phyloP scores from a whole-genome alignment of 2,888 invertebrate genomes.

The Cancer borealis region DNA sequence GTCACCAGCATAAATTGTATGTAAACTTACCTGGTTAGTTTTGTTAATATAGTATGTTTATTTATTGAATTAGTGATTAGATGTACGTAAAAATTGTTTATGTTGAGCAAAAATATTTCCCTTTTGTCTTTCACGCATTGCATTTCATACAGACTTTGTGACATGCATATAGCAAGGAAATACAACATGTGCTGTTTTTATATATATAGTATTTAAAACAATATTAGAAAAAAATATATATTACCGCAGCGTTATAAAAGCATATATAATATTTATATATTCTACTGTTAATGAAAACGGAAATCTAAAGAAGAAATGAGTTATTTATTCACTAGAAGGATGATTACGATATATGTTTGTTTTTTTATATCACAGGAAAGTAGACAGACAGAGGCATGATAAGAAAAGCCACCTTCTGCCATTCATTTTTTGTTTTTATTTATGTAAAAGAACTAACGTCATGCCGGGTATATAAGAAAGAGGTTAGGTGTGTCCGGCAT shows the following conservation, averaged over 20 bases:
- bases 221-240: not conserved
- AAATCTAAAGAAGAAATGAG: too few relatives aligned
- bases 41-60: conserved; percentile 38
- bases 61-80: conserved; percentile 3
- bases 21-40: not conserved
- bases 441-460: conserved; percentile 63
- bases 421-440: conserved; percentile 34
- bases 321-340: not conserved
- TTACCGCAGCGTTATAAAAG: too few relatives aligned
- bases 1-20: too few relatives aligned
- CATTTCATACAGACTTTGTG: too few relatives aligned
- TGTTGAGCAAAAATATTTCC: not conserved
- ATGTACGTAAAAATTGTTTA: not conserved
- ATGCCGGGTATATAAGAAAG: not conserved
- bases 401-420: not conserved
- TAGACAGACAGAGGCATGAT: not conserved
- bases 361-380: not conserved
- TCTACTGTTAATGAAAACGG: too few relatives aligned
- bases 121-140: too few relatives aligned
- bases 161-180: conserved; percentile 52
- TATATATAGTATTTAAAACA: not conserved
- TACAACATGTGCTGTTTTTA: not conserved
- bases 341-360: not conserved
- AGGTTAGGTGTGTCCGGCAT: not conserved
- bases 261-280: not conserved